Evolutionary conservation across 2,113 vertebrate genomes (phyloP), one percentile per base, ranked within the genome.

Genomic region (Maccullochella peelii): DNA sequence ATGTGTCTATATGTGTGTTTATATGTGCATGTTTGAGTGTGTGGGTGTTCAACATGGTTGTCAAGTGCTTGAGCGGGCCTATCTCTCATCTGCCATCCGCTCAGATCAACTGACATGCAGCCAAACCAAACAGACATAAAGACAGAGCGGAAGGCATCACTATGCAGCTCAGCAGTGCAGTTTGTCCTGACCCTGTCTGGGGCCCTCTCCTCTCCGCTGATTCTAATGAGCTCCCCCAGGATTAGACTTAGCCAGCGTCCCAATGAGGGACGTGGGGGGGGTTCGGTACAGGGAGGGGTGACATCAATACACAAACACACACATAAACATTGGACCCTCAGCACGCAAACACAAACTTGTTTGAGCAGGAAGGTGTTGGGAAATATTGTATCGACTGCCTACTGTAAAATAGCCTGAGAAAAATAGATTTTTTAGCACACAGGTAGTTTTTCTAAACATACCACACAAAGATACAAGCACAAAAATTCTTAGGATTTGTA

Each of bases 201-300:
- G 92, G 89, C 85, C 89, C 76, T 79, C 89, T 88, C 84, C 88
- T 90, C 91, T 81, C 85, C 55, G 69, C 74, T 86, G 90, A 92
- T 93, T 93, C 92, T 95, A 95, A 95, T 95, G 94, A 95, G 95
- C 89, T 94, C 95, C 92, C 92, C 6, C 1, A 90, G 88, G 94
- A 91, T 75, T 73, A 76, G 61, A 80, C 66, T 88, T 71, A 79
- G 89, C 79, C 86, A 80, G 86, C 75, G 88, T 91, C 91, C 89
- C 87, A 86, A 87, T 91, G 89, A 93, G 88, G 82, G 12, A 33
- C 16, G 25, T 1, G 38, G 27, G 8, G 2, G 38, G 40, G 21
- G 33, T 2, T 18, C 44, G 11, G 66, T 40, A 18, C 25, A 12
- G 66, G 61, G 23, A 25, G 8, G 63, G 8, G 23, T 72, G 58